A percentile compares a stretch with the other conserved stretches of the same genome.
Evolutionary conservation across 2,113 vertebrate species (phyloP).

Genomic region (Microcebus tavaratra): DNA sequence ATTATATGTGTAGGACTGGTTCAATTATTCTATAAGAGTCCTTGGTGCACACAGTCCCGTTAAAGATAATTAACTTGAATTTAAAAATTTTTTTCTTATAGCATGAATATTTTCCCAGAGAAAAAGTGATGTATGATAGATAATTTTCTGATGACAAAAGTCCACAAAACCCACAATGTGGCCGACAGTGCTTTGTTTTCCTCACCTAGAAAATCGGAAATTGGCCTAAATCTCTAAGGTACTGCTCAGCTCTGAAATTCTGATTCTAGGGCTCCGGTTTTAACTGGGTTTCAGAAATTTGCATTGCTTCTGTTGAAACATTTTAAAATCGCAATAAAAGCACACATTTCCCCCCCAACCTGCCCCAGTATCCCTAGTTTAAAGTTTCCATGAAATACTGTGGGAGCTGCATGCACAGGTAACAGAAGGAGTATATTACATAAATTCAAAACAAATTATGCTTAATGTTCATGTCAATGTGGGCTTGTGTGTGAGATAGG

Average conservation of each 20-base stretch:
- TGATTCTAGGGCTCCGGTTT: neutral
- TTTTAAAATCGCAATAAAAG: neutral
- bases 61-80: neutral
- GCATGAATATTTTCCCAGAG: neutral
- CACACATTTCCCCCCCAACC: neutral
- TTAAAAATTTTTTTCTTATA: neutral
- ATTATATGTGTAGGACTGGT: neutral
- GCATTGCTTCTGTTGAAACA: neutral
- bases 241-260: neutral
- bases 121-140: neutral
- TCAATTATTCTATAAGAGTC: slow-evolving; percentile 8
- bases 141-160: neutral
- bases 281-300: neutral
- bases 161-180: neutral
- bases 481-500: neutral
- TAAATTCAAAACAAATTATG: neutral
- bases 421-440: neutral
- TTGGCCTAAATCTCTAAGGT: neutral
- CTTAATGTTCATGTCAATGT: neutral
- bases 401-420: neutral
- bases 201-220: neutral
- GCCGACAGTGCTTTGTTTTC: neutral
- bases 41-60: neutral
- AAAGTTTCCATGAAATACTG: neutral
- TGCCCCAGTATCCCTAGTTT: neutral